phyloP scores from a whole-genome alignment of 2,113 vertebrate genomes.

The Chitala chitala region DNA sequence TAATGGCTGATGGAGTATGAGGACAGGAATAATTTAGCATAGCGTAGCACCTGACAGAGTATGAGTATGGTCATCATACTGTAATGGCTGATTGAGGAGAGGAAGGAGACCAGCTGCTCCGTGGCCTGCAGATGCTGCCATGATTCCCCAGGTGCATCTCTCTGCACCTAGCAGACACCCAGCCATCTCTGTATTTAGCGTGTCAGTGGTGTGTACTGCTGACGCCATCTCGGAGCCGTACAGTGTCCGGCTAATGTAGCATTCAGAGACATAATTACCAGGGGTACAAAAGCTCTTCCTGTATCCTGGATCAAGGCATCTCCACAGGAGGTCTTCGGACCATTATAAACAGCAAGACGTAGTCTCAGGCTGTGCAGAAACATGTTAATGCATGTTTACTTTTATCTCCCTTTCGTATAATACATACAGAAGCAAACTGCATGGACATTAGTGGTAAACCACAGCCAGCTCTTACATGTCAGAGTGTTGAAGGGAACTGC shows the following conservation, averaged over 20 bases:
- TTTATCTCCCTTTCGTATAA: too few species aligned
- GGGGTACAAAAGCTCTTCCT: background rate
- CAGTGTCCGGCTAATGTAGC: background rate
- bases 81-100: background rate
- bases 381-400: too few species aligned
- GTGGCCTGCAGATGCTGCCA: background rate
- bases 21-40: too few species aligned
- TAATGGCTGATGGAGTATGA: too few species aligned
- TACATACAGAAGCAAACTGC: too few species aligned
- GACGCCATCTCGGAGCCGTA: background rate
- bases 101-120: background rate
- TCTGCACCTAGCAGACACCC: background rate
- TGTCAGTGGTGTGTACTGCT: background rate
- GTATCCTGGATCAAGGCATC: background rate
- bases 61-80: background rate
- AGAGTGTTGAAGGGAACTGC: too few species aligned
- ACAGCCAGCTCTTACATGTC: too few species aligned
- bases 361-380: too few species aligned
- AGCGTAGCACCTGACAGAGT: too few species aligned
- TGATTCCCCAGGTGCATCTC: background rate
- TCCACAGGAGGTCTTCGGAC: background rate
- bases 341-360: background rate
- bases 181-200: background rate
- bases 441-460: too few species aligned
- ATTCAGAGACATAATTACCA: slow-evolving; percentile 8